Percentiles rank a stretch among this genome's conserved stretches.
phyloP scores from a whole-genome alignment of 1,140 invertebrate genomes.

The Hypothenemus hampei region DNA sequence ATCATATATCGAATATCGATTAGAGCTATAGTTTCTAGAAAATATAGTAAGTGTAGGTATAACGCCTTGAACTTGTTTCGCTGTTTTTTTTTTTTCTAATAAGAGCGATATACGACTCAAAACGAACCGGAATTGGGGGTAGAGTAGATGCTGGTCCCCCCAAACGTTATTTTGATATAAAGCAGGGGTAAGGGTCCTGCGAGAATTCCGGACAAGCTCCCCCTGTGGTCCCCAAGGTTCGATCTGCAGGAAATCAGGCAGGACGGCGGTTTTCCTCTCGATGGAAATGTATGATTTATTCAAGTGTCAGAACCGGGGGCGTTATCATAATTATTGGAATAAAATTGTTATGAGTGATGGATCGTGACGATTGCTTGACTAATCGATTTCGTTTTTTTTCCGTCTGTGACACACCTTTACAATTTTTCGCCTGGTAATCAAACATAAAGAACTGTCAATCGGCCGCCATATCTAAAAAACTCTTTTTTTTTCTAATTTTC shows the following conservation, averaged over 20 bases:
- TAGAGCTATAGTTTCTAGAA: too few species aligned
- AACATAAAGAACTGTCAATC: too few species aligned
- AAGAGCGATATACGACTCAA: too few species aligned
- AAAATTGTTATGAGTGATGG: conserved; percentile 20
- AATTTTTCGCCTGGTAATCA: too few species aligned
- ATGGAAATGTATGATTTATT: conserved; percentile 24
- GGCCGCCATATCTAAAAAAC: too few species aligned
- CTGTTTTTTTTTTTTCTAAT: too few species aligned
- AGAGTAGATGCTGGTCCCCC: background rate
- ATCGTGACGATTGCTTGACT: background rate
- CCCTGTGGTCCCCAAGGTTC: conserved; percentile 34
- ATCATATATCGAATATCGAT: too few species aligned
- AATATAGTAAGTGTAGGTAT: too few species aligned
- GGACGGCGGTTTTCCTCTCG: conserved; percentile 23
- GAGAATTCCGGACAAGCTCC: conserved; percentile 18
- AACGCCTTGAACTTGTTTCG: too few species aligned
- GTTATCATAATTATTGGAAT: conserved; percentile 25
- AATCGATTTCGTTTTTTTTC: conserved; percentile 4
- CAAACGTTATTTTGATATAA: conserved; percentile 16
- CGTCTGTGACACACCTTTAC: too few species aligned
- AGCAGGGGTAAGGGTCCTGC: conserved; percentile 12
- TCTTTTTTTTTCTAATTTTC: too few species aligned
- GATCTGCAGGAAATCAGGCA: conserved; percentile 37
- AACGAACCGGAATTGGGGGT: background rate
- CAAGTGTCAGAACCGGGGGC: conserved; percentile 13